These are phyloP conservation scores for Tetramorium simillimum DNA, from an alignment of 1,140 invertebrate genomes.

Conservation along the genomic window DNA sequence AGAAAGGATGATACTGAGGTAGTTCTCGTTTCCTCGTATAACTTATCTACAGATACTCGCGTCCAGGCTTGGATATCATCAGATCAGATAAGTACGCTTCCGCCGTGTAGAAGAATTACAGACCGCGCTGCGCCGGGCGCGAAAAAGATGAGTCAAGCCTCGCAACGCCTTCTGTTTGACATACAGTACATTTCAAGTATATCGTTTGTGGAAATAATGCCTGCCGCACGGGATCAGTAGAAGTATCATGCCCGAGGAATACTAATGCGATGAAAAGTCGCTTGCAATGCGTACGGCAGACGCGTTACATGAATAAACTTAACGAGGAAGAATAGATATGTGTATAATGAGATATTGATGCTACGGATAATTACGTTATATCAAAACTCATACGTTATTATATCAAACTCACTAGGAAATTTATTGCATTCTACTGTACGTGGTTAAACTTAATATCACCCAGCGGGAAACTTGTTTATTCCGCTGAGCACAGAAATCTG, in stretches of 20 bases:
- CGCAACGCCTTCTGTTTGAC: slow-evolving; percentile 43
- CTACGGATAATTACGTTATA: background rate
- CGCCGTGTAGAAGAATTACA: slow-evolving; percentile 53
- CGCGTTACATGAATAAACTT: slow-evolving; percentile 15
- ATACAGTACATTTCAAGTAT: slow-evolving; percentile 50
- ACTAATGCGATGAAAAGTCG: slow-evolving; percentile 56
- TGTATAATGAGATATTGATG: slow-evolving; percentile 17
- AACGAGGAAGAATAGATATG: slow-evolving; percentile 2
- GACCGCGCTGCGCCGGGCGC: slow-evolving; percentile 33
- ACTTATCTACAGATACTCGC: background rate
- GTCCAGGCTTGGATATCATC: slow-evolving; percentile 36
- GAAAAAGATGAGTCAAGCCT: slow-evolving; percentile 63
- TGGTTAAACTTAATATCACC: background rate
- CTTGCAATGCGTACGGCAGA: background rate
- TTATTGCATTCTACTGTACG: background rate
- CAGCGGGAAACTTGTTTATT: background rate
- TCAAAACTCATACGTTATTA: background rate
- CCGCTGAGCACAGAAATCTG: background rate
- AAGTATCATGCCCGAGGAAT: slow-evolving; percentile 50
- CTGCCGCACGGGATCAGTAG: slow-evolving; percentile 33
- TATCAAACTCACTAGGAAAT: background rate
- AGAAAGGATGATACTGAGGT: slow-evolving; percentile 15
- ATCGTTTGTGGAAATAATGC: slow-evolving; percentile 62
- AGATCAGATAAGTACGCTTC: slow-evolving; percentile 60
- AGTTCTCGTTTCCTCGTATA: slow-evolving; percentile 3